phyloP scores from a whole-genome alignment of 2,888 invertebrate genomes.

The Pyrrhosoma nymphula region DNA sequence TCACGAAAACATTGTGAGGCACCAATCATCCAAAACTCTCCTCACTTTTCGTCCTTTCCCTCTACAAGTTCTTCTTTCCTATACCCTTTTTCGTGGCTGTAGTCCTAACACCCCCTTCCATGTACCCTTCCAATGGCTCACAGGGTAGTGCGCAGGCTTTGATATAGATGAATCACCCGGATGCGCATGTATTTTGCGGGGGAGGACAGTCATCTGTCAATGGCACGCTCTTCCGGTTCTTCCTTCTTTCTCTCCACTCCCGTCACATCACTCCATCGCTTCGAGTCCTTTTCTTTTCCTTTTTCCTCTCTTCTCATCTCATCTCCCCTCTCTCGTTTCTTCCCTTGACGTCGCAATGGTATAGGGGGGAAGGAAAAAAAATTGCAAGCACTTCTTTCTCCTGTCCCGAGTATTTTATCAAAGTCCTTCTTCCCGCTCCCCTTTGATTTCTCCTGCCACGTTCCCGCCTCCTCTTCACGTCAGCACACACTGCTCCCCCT shows the following conservation, averaged over 20 bases:
- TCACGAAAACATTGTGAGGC: too few species aligned
- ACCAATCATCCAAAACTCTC: too few species aligned
- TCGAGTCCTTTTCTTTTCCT: slow-evolving; percentile 68
- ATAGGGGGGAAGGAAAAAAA: not conserved
- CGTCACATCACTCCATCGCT: not conserved
- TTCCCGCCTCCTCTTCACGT: not conserved
- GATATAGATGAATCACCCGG: not conserved
- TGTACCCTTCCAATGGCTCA: not conserved
- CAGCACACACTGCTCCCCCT: not conserved
- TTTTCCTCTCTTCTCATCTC: not conserved
- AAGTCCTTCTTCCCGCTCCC: not conserved
- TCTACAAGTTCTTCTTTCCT: not conserved
- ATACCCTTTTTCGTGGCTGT: not conserved
- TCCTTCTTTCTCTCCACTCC: slow-evolving; percentile 66
- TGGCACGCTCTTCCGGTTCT: slow-evolving; percentile 69
- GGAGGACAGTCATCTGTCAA: slow-evolving; percentile 73
- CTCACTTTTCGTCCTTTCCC: not conserved
- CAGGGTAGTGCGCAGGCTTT: not conserved
- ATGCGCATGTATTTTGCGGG: slow-evolving; percentile 4
- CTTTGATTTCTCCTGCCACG: not conserved
- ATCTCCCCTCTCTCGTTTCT: not conserved
- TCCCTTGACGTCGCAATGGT: not conserved
- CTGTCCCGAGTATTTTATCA: slow-evolving; percentile 37
- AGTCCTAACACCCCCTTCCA: not conserved
- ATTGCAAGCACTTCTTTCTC: slow-evolving; percentile 11